Evolutionary conservation across 2,113 vertebrate species (phyloP), one percentile per base, ranked within the genome.

Genomic region (Machaerirhynchus nigripectus): DNA sequence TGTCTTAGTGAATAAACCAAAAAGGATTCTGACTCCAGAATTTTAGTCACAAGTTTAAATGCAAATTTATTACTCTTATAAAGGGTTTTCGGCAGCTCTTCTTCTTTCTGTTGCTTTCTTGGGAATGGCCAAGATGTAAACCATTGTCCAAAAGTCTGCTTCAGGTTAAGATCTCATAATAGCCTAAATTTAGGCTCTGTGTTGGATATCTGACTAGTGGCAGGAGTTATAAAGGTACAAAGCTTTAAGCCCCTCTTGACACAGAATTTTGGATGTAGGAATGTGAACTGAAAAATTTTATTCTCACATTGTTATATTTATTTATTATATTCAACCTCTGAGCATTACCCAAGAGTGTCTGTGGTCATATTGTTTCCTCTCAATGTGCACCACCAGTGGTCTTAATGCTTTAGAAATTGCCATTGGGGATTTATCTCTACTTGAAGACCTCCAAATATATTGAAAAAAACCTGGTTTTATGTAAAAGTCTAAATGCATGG

Each of bases 371-470:
- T 52, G 6, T 21, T 91, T 68, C 50, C 16, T 65, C 15, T 30
- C n/a, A 11, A 0, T 15, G 30, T 63, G 13, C 2, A 2, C 1
- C 4, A 35, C 20, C 30, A 40, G 12, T 11, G 9, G 2, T 31
- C 22, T 16, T 13, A 59, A 26, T 52, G 11, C 44, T 94, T 85
- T 0, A 79, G 65, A 61, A 82, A 67, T 56, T n/a, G 27, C 21
- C 1, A 2, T 10, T 40, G 3, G 2, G 13, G 30, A 10, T 75
- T 81, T 22, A 11, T 75, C 22, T 91, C 33, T 73, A 14, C 37
- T 49, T n/a, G 27, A 68, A 69, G 15, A 75, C 26, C 15, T 80
- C 23, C 42, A 69, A 81, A 63, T 50, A 39, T 6, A 27, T n/a
- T 70, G 18, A 52, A 64, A 75, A 89, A 84, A 47, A 3, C 14